Evolutionary conservation across 1,140 invertebrate genomes (phyloP).

Genomic region (Aphidius ervi): DNA sequence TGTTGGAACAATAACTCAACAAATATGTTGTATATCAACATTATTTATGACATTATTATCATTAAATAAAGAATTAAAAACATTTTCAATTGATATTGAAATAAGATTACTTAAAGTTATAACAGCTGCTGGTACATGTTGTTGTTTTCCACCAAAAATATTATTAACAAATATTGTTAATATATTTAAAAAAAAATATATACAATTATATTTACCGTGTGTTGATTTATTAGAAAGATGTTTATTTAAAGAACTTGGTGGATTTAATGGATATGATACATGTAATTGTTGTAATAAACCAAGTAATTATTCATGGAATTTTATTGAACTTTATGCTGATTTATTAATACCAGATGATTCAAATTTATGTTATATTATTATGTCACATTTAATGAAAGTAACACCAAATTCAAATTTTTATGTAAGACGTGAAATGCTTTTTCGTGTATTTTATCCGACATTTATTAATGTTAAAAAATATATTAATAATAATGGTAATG

Average conservation of each 20-base stretch:
- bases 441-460: slow-evolving; percentile 60
- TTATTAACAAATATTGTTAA: slow-evolving; percentile 42
- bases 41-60: slow-evolving; percentile 57
- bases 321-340: slow-evolving; percentile 58
- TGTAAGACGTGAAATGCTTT: slow-evolving; percentile 57
- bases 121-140: slow-evolving; percentile 59
- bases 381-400: slow-evolving; percentile 59
- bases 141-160: slow-evolving; percentile 58
- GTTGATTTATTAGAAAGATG: slow-evolving; percentile 57
- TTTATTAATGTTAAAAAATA: slow-evolving; percentile 56
- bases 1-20: slow-evolving; percentile 30
- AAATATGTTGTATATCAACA: slow-evolving; percentile 56
- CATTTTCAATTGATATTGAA: slow-evolving; percentile 45
- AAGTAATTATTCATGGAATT: slow-evolving; percentile 53
- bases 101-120: slow-evolving; percentile 56
- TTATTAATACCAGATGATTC: slow-evolving; percentile 56
- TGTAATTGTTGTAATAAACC: slow-evolving; percentile 36
- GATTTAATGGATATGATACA: slow-evolving; percentile 32
- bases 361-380: slow-evolving; percentile 55
- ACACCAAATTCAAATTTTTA: slow-evolving; percentile 54
- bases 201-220: slow-evolving; percentile 37
- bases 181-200: slow-evolving; percentile 43
- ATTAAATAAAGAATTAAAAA: slow-evolving; percentile 50
- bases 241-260: slow-evolving; percentile 59
- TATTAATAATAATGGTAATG: slow-evolving; percentile 41